Evolutionary conservation across 2,113 vertebrate species (phyloP).

Genomic region (Eupsittula cactorum): DNA sequence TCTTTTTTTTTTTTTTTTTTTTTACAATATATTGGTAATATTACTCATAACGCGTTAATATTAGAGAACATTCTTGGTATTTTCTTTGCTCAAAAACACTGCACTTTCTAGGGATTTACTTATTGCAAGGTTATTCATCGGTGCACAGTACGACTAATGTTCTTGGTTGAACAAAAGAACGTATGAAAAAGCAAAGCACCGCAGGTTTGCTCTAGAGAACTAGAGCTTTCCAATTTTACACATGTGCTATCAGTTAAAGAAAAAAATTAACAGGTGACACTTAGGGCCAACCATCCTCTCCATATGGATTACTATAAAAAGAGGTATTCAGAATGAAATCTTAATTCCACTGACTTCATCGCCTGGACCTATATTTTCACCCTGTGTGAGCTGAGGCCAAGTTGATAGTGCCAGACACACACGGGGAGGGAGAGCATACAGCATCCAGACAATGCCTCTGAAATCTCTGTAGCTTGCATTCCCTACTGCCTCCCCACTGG

Average conservation of each 20-base stretch:
- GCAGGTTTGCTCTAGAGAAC: background rate
- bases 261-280: background rate
- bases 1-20: background rate
- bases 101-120: background rate
- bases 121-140: background rate
- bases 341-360: background rate
- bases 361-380: background rate
- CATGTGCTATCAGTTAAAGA: background rate
- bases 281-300: background rate
- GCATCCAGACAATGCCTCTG: background rate
- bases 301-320: background rate
- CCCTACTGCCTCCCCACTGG: background rate
- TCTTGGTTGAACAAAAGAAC: background rate
- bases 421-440: background rate
- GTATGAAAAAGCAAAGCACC: background rate
- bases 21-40: background rate
- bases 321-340: background rate
- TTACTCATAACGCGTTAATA: background rate
- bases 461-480: background rate
- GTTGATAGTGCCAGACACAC: background rate
- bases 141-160: background rate
- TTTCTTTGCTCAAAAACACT: background rate
- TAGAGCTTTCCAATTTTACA: background rate
- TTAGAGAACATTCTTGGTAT: background rate
- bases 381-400: background rate